These are phyloP conservation scores for Agapornis canus DNA, from an alignment of 2,797 vertebrate genomes.

Conservation along the genomic window DNA sequence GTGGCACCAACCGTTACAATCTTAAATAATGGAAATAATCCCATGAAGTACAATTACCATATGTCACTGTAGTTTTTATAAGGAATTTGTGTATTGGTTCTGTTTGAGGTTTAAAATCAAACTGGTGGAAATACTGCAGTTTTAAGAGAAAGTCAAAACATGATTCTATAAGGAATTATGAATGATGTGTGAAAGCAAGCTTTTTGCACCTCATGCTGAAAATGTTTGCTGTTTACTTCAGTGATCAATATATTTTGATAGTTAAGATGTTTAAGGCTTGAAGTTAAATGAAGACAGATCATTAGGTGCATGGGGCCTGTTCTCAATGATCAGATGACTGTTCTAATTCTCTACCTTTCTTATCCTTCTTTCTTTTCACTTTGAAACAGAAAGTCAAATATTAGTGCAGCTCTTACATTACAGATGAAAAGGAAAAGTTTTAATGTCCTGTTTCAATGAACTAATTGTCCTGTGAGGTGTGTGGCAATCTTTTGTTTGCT, in stretches of 20 bases:
- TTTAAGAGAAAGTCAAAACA: not conserved
- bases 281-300: not conserved
- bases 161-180: not conserved
- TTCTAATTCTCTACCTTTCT: not conserved
- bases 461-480: conserved; percentile 34
- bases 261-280: not conserved
- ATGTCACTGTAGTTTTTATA: not conserved
- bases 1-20: not conserved
- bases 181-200: not conserved
- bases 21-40: not conserved
- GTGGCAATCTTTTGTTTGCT: conserved; percentile 56
- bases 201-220: not conserved
- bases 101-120: not conserved
- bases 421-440: conserved; percentile 56
- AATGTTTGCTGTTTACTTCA: not conserved
- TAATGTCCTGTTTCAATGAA: conserved; percentile 37
- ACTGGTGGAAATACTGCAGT: not conserved
- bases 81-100: not conserved
- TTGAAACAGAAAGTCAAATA: conserved; percentile 63
- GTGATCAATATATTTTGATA: not conserved
- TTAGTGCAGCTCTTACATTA: conserved; percentile 47
- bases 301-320: not conserved
- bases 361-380: conserved; percentile 33
- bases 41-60: accelerated
- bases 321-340: not conserved